Conservation (phyloP, 2,888 invertebrate species). For the Axea sp. region DNA sequence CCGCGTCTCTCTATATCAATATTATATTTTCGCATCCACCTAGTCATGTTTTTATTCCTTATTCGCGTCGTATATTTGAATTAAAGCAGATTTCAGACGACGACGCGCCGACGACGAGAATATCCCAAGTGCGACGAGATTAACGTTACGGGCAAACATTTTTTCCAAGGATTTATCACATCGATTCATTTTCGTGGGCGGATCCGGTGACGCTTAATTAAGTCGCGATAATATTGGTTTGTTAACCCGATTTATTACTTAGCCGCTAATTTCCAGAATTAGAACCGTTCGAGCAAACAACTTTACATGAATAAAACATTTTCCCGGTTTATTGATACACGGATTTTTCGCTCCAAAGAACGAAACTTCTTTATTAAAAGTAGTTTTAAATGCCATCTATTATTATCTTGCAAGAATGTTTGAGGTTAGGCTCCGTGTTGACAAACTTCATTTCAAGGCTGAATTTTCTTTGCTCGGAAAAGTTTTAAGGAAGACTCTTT, state of each 20-base stretch:
- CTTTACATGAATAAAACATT: too few species aligned
- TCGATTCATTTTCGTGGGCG: constrained; percentile 10
- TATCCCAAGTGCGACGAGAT: constrained; percentile 26
- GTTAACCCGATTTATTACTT: constrained; percentile 11
- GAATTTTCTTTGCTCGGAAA: too few species aligned
- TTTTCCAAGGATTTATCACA: constrained; percentile 39
- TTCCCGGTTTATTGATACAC: too few species aligned
- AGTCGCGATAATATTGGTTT: constrained; percentile 26
- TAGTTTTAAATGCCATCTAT: too few species aligned
- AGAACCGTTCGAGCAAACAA: too few species aligned
- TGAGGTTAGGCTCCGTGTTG: too few species aligned
- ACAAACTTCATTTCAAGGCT: too few species aligned
- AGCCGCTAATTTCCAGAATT: constrained; percentile 12
- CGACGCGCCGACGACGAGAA: constrained; percentile 4
- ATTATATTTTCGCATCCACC: constrained; percentile 22
- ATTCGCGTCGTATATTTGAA: constrained; percentile 31
- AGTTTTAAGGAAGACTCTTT: too few species aligned
- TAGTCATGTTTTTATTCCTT: constrained; percentile 17
- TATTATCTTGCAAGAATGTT: too few species aligned
- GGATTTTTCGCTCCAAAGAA: too few species aligned
- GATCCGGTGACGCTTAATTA: constrained; percentile 30
- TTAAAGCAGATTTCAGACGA: constrained; percentile 41
- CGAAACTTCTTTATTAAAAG: too few species aligned
- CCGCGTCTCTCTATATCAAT: constrained; percentile 16
- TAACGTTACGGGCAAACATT: constrained; percentile 27